Percentiles rank a stretch among this genome's conserved stretches.
Evolutionary conservation across 2,888 invertebrate species (phyloP).

Genomic region (Zygogramma bicolorata): DNA sequence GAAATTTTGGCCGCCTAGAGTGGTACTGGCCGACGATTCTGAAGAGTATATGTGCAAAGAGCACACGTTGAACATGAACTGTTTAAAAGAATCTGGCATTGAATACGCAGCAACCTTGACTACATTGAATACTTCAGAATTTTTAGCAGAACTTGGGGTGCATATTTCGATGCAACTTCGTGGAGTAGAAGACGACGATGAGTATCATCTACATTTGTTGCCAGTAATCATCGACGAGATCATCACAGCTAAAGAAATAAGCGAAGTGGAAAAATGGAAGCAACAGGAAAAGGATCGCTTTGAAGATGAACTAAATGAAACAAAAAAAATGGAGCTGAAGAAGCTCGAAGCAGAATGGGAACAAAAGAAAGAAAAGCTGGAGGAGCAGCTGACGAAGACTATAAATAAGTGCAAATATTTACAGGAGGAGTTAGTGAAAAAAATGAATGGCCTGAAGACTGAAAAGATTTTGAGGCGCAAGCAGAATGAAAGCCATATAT

Average conservation of each 20-base stretch:
- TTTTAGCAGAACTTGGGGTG: slow-evolving; percentile 54
- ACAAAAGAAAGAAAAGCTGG: slow-evolving; percentile 69
- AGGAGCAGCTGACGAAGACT: slow-evolving; percentile 69
- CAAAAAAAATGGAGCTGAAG: slow-evolving; percentile 42
- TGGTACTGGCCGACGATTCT: slow-evolving; percentile 55
- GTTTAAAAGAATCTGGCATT: slow-evolving; percentile 28
- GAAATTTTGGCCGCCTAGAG: slow-evolving; percentile 56
- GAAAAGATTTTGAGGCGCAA: slow-evolving; percentile 49
- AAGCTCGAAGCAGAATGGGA: slow-evolving; percentile 68
- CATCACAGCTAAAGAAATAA: slow-evolving; percentile 71
- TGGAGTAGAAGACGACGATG: slow-evolving; percentile 38
- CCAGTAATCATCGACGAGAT: slow-evolving; percentile 61
- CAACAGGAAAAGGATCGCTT: slow-evolving; percentile 75
- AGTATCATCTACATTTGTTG: slow-evolving; percentile 42
- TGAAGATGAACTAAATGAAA: slow-evolving; percentile 69
- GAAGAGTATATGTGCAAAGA: slow-evolving; percentile 52
- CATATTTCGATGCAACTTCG: slow-evolving; percentile 44
- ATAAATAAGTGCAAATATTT: slow-evolving; percentile 74
- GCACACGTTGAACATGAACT: slow-evolving; percentile 48
- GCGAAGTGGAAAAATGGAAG: slow-evolving; percentile 82
- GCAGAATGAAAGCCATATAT: slow-evolving; percentile 40
- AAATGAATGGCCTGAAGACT: slow-evolving; percentile 58
- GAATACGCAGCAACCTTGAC: slow-evolving; percentile 51
- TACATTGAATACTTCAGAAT: slow-evolving; percentile 46
- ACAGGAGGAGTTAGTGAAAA: slow-evolving; percentile 73